Conservation (phyloP, 2,113 vertebrate genomes). For the Charadrius vociferus region DNA sequence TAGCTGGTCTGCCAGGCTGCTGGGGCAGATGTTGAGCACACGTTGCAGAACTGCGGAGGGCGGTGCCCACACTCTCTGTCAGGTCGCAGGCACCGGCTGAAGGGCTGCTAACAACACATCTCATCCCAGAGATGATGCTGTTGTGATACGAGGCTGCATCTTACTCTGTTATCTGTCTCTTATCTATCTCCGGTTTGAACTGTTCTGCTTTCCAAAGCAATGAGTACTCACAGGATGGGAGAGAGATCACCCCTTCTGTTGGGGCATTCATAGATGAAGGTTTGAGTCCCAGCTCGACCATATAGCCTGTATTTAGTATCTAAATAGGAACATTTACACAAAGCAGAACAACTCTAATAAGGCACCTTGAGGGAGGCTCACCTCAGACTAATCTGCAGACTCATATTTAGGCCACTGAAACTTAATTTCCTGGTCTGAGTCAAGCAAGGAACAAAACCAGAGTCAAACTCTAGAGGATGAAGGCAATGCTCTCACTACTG, state of each 20-base stretch:
- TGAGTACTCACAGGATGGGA: background rate
- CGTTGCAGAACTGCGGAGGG: background rate
- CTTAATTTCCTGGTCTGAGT: background rate
- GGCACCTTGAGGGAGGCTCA: background rate
- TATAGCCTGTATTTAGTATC: background rate
- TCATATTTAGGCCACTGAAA: background rate
- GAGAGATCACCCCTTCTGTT: background rate
- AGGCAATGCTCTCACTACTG: background rate
- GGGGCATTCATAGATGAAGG: background rate
- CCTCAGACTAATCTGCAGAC: background rate
- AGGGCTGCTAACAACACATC: background rate
- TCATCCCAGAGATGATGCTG: background rate
- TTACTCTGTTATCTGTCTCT: background rate
- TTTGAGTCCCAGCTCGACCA: background rate
- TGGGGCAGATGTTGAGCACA: fast-evolving
- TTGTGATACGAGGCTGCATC: background rate
- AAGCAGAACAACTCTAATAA: background rate
- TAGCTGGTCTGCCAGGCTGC: background rate
- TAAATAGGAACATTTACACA: background rate
- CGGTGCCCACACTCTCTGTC: fast-evolving
- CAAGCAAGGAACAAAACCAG: background rate
- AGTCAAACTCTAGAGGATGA: background rate
- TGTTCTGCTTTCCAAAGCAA: background rate
- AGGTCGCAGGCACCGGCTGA: background rate
- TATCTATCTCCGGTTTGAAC: background rate